phyloP scores from a whole-genome alignment of 2,113 vertebrate species.

The Dissostichus mawsoni region DNA sequence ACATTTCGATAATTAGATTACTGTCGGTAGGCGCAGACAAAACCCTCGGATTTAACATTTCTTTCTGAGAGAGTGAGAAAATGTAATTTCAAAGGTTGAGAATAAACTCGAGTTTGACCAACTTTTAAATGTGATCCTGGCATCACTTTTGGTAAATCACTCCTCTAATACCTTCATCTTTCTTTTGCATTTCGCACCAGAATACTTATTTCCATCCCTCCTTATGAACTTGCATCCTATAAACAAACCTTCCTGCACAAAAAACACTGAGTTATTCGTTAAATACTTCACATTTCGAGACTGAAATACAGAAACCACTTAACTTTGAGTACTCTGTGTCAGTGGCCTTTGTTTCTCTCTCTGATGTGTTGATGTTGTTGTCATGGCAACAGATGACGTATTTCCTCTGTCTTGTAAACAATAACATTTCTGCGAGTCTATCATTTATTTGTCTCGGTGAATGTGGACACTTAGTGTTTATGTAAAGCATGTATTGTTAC shows the following conservation, averaged over 20 bases:
- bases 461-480: background rate
- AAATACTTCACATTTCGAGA: constrained; percentile 9
- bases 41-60: too few species aligned
- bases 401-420: constrained; percentile 34
- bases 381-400: background rate
- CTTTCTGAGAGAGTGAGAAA: background rate
- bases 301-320: background rate
- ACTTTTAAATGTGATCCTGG: background rate
- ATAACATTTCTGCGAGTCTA: background rate
- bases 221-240: background rate
- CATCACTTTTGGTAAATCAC: background rate
- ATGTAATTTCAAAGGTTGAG: too few species aligned
- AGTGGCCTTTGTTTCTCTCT: constrained; percentile 24
- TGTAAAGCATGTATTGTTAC: constrained; percentile 11
- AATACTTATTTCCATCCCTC: too few species aligned
- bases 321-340: constrained; percentile 25
- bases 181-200: background rate
- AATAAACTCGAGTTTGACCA: background rate
- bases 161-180: background rate
- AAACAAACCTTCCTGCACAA: constrained; percentile 6
- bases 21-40: too few species aligned
- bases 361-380: constrained; percentile 51
- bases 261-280: background rate
- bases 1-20: too few species aligned
- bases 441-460: too few species aligned